A percentile compares a stretch with the other conserved stretches of the same genome.
These are phyloP conservation scores for Hyaena hyaena DNA, from an alignment of 2,113 vertebrate species.

Conservation along the genomic window DNA sequence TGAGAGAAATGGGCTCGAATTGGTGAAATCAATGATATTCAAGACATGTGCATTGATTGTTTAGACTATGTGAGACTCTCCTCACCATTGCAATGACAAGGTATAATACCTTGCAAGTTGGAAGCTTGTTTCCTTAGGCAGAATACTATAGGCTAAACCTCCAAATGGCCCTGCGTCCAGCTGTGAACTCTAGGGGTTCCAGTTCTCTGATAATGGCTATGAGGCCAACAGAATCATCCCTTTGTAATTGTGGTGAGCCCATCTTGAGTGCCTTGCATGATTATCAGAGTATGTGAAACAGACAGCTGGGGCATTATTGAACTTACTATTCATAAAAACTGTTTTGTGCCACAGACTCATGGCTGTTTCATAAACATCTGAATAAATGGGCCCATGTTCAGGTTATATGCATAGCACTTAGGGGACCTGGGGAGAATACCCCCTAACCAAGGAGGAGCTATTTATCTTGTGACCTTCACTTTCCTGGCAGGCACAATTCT, in stretches of 20 bases:
- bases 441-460: not conserved
- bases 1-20: not conserved
- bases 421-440: not conserved
- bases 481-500: not conserved
- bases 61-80: not conserved
- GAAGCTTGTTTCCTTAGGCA: not conserved
- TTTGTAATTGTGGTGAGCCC: not conserved
- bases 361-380: not conserved
- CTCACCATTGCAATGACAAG: not conserved
- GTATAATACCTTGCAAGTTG: not conserved
- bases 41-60: not conserved
- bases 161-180: not conserved
- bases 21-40: not conserved
- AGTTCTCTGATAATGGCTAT: not conserved
- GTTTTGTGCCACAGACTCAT: not conserved
- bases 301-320: not conserved
- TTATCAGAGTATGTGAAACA: not conserved
- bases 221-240: not conserved
- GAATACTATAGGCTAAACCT: not conserved
- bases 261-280: not conserved
- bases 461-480: not conserved
- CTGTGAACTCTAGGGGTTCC: not conserved
- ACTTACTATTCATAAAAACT: not conserved
- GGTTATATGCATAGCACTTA: not conserved
- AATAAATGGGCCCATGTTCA: not conserved